Conservation (phyloP, 2,888 invertebrate genomes). For the Doris montereyensis region DNA sequence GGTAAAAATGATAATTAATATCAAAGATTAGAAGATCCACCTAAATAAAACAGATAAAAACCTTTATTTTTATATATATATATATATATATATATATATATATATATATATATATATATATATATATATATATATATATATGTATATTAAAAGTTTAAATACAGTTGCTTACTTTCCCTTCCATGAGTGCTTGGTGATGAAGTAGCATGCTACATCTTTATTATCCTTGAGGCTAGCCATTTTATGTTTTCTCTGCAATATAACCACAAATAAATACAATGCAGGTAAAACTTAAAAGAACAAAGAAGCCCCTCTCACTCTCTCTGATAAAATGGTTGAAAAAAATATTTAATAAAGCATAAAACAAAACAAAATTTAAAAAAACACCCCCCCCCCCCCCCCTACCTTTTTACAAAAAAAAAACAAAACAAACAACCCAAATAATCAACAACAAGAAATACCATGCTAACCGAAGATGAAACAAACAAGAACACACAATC, state of each 20-base stretch:
- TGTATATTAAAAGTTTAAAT: background rate
- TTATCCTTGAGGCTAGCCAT: conserved; percentile 83
- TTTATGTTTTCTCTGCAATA: background rate
- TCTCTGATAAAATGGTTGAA: background rate
- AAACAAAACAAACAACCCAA: no score
- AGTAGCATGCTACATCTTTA: conserved; percentile 95
- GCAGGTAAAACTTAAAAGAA: background rate
- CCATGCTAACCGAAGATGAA: no score
- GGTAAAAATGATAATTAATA: no score
- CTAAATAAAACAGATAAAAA: background rate
- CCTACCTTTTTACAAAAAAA: no score
- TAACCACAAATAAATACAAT: background rate
- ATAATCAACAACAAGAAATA: no score
- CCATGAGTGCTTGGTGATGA: conserved; percentile 98
- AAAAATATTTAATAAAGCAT: background rate
- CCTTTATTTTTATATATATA: background rate
- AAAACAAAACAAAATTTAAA: background rate
- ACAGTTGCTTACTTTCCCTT: conserved; percentile 92
- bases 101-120: background rate
- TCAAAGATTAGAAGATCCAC: no score
- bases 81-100: background rate
- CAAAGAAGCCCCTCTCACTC: background rate
- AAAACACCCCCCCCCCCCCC: no score
- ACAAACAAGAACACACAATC: no score
- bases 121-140: background rate